A percentile compares a stretch with the other conserved stretches of the same genome.
Conservation (phyloP, 2,797 vertebrate genomes). For the Artibeus jamaicensis region DNA sequence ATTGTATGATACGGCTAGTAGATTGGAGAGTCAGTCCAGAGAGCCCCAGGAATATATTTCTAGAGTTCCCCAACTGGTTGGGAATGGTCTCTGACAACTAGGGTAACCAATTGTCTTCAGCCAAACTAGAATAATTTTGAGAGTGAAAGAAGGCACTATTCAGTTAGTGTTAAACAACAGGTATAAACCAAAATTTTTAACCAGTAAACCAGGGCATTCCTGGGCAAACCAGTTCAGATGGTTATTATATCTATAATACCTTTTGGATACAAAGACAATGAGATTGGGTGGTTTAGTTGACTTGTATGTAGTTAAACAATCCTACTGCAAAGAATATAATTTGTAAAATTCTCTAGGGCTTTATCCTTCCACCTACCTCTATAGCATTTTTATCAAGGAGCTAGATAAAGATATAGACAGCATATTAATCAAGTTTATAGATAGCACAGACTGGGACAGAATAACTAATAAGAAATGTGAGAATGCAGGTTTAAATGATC, state of each 20-base stretch:
- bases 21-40: not conserved
- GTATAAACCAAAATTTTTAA: not conserved
- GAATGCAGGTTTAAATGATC: constrained; percentile 15
- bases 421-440: constrained; percentile 55
- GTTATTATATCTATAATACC: not conserved
- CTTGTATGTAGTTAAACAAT: not conserved
- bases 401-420: constrained; percentile 11
- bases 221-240: not conserved
- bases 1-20: not conserved
- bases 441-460: not conserved
- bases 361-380: not conserved
- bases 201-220: not conserved
- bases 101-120: not conserved
- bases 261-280: not conserved
- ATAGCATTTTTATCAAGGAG: constrained; percentile 24
- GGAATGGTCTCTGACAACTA: not conserved
- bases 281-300: not conserved
- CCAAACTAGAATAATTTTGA: not conserved
- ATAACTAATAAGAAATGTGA: constrained; percentile 38
- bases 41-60: not conserved
- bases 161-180: not conserved
- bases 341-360: not conserved
- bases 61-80: not conserved
- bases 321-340: not conserved
- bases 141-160: not conserved